Base-by-base conservation (phyloP, 2,113 vertebrate species). In the Pungitius pungitius region DNA sequence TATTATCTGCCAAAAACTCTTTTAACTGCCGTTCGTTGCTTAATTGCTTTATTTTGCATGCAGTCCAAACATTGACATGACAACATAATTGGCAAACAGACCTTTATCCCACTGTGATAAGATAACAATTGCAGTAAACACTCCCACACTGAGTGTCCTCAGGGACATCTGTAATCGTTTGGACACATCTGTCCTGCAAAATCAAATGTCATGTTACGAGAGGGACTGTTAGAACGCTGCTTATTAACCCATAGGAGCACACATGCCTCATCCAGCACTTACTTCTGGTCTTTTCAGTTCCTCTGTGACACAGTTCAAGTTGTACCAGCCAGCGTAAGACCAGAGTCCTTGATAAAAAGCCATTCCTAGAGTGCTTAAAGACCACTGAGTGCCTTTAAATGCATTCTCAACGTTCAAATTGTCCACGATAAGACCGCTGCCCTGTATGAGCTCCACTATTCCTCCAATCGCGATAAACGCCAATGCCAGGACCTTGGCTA, bases 271-370 rank as follows among this genome's bases (percentile, higher is more conserved):
- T 63, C 13, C 47, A 49, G 5, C 20, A 20, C 22, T 94, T 65
- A 96, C 95, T 80, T 96, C 93, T 33, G 95, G 95, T 27, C 89
- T 94, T 85, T 93, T 94, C 58, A 97, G 86, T 75, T 97, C 95
- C 73, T 97, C 96, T 0, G 80, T 93, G 39, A 96, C 91, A 55
- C 83, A 92, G 77, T 95, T 96, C 80, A 97, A 66, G 72, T 92
- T 96, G 83, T 85, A 92, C 96, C 95, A 96, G 39, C 96, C 95
- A 43, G 90, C 73, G 0, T 90, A 96, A 56, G 95, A 95, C 95
- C 95, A 96, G 6, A 96, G 90, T 0, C 94, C 93, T 86, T 96
- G 95, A 88, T 94, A 95, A 85, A 96, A 93, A 0, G 95, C 94
- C 87, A 95, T 91, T 73, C 92, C 92, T 11, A 96, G 57, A 2